Evolutionary conservation across 2,113 vertebrate genomes (phyloP), one percentile per base, ranked within the genome.

Genomic region (Gorsachius goisagi): DNA sequence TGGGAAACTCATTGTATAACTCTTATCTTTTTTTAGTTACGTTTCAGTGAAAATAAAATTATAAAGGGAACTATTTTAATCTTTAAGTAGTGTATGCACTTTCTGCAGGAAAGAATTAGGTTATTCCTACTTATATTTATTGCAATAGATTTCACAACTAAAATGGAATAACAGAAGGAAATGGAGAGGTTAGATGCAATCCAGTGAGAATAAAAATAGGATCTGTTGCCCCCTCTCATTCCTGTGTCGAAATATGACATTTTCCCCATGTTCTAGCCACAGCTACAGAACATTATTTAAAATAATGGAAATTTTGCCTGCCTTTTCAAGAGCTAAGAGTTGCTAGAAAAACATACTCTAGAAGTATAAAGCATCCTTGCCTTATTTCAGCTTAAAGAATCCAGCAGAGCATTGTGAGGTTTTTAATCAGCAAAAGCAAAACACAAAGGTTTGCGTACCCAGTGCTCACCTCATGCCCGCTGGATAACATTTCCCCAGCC

Each of bases 401-500:
- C 32, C 56, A 27, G 2, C 4, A 72, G 83, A 75, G 39, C 73
- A 66, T 19, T 18, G 44, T 23, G 50, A 80, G 63, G 26, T 20
- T 84, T 96, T 85, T 72, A 30, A 68, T 75, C 22, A 49, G 53
- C 71, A 53, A 30, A 86, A 73, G 58, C 62, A 50, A 49, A 49
- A 63, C 75, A 85, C 58, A 72, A 92, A 95, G 79, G 92, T 94
- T 84, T 93, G 33, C 32, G 53, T 92, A 72, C 76, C 66, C 88
- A 21, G 35, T 41, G 67, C 89, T 85, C 1, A 66, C 77, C 73
- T 93, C n/a, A 76, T 39, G 62, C 87, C 90, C 35, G 0, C 74
- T 41, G 50, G 83, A 78, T 93, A 94, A 63, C 84, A n/a, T 83
- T 85, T 87, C 80, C 72, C 60, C 73, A 92, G 68, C 69, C 76